These are phyloP conservation scores for Epicauta chinensis DNA, from an alignment of 1,140 invertebrate species.

Conservation along the genomic window DNA sequence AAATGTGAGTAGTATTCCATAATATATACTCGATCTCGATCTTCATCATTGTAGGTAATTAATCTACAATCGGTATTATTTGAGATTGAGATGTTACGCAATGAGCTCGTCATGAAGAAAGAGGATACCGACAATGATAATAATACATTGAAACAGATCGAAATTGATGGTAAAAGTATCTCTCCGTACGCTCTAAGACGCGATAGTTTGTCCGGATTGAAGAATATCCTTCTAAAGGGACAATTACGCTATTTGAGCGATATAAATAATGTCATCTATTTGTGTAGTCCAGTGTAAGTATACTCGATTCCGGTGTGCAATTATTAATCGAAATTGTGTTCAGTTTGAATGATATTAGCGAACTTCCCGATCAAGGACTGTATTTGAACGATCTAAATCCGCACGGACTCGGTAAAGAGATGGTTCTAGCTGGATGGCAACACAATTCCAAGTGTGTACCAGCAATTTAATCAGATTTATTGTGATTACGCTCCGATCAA, in stretches of 20 bases:
- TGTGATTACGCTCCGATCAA: background rate
- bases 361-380: slow-evolving; percentile 69
- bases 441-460: slow-evolving; percentile 67
- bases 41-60: slow-evolving; percentile 45
- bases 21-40: background rate
- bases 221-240: slow-evolving; percentile 71
- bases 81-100: slow-evolving; percentile 52
- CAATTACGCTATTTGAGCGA: slow-evolving; percentile 78
- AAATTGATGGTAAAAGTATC: slow-evolving; percentile 45
- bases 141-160: slow-evolving; percentile 20
- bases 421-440: slow-evolving; percentile 81
- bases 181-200: slow-evolving; percentile 41
- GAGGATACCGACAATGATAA: slow-evolving; percentile 13
- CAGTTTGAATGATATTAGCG: slow-evolving; percentile 78
- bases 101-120: slow-evolving; percentile 17
- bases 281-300: slow-evolving; percentile 82
- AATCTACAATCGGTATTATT: slow-evolving; percentile 57
- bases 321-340: slow-evolving; percentile 26
- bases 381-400: slow-evolving; percentile 82
- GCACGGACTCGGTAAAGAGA: slow-evolving; percentile 76
- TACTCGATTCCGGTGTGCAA: too few species aligned
- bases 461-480: background rate
- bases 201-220: slow-evolving; percentile 59
- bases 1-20: slow-evolving; percentile 47
- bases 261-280: slow-evolving; percentile 70